Conservation (phyloP, 2,888 invertebrate genomes). For the Cremastinae sp. region DNA sequence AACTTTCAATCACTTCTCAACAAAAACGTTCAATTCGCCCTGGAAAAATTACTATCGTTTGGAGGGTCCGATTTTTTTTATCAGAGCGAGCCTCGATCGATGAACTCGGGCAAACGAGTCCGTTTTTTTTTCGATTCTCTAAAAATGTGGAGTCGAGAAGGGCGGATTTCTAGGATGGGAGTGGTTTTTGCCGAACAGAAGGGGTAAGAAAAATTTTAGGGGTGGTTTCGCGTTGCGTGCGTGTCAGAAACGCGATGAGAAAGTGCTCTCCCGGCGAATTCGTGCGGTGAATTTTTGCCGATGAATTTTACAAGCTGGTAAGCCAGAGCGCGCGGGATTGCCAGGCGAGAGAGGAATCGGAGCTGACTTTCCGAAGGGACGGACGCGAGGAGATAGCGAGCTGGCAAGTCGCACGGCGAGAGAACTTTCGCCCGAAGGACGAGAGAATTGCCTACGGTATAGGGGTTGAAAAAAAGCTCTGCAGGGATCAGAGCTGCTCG, state of each 20-base stretch:
- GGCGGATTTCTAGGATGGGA: too few species aligned
- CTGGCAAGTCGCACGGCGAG: conserved; percentile 54
- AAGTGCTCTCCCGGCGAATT: conserved; percentile 69
- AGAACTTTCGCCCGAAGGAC: conserved; percentile 36
- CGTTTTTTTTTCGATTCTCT: too few species aligned
- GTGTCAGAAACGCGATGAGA: conserved; percentile 74
- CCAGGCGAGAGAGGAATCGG: conserved; percentile 26
- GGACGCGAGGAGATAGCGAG: conserved; percentile 57
- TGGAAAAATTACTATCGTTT: too few species aligned
- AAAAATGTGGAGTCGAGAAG: too few species aligned
- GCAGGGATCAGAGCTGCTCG: conserved; percentile 33
- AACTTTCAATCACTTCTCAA: too few species aligned
- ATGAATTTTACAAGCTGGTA: conserved; percentile 32
- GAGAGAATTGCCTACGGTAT: conserved; percentile 55
- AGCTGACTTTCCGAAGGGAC: conserved; percentile 32
- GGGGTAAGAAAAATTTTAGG: conserved; percentile 1
- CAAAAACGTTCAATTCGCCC: too few species aligned
- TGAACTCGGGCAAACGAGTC: too few species aligned
- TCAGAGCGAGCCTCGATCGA: too few species aligned
- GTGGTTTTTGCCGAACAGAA: too few species aligned
- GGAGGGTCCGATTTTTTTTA: too few species aligned
- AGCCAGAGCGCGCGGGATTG: conserved; percentile 12
- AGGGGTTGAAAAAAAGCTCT: conserved; percentile 20
- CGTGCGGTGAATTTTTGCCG: conserved; percentile 51
- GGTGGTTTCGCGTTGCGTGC: conserved; percentile 70